These are phyloP conservation scores for Danio kyathit DNA, from an alignment of 2,797 vertebrate species.

Conservation along the genomic window DNA sequence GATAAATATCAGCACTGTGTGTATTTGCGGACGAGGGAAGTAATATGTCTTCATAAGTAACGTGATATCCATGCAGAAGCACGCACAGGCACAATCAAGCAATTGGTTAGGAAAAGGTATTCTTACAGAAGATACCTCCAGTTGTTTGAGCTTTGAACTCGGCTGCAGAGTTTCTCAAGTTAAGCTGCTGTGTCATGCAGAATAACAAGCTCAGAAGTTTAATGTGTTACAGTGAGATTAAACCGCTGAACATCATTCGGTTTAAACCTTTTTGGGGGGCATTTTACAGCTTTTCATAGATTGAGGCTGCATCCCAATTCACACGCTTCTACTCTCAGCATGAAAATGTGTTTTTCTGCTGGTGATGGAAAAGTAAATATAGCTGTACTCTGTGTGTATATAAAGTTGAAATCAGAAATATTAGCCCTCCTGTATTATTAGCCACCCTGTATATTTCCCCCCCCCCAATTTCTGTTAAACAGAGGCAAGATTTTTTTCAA, in stretches of 20 bases:
- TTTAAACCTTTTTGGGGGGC: conserved; percentile 1
- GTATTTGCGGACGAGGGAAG: conserved; percentile 27
- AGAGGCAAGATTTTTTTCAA: no score
- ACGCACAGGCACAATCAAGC: neutral
- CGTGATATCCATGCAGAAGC: conserved; percentile 7
- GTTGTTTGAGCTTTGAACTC: conserved; percentile 7
- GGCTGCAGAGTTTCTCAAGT: conserved; percentile 2
- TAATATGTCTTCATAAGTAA: conserved; percentile 49
- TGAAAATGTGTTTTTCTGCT: neutral
- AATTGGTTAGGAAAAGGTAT: neutral
- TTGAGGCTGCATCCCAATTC: neutral
- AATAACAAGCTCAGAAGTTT: conserved; percentile 13
- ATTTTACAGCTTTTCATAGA: neutral
- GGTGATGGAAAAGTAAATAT: neutral
- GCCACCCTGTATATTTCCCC: no score
- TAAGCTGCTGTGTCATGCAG: conserved; percentile 21
- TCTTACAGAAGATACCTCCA: neutral
- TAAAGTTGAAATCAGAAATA: no score
- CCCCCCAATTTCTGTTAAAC: no score
- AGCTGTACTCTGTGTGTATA: no score
- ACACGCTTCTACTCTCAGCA: neutral
- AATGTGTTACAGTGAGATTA: conserved; percentile 37
- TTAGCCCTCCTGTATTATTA: no score
- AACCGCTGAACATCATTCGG: conserved; percentile 2
- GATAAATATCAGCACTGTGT: conserved; percentile 54